Base-by-base conservation (phyloP, 2,888 invertebrate genomes). In the Stegophylla sp. region DNA sequence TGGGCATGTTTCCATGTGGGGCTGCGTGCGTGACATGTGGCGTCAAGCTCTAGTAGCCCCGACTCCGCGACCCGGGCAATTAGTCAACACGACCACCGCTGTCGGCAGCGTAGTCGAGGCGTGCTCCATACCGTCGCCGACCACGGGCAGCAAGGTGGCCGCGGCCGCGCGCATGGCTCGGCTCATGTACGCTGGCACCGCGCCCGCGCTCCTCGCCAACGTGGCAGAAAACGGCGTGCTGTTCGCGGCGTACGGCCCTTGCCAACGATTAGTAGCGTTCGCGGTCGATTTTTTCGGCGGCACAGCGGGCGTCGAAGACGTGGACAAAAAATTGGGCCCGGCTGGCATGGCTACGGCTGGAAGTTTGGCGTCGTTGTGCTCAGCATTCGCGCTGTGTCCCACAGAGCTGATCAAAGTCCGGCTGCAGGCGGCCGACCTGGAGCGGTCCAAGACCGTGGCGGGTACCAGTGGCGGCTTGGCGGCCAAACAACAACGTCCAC, bases 181-280 rank as follows among this genome's bases (percentile, higher is more conserved):
- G 41, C 75, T 75, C 23, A 88, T 96, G 20, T 96, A 96, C 87
- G 95, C 96, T 7, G 99, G 99, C 26, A 97, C 98, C 0, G 88
- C 95, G 12, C 99, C 99, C 13, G 97, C 98, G 0, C 89, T 99
- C 13, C 92, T 92, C 82, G 98, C 99, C 0, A 98, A 98, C 89
- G 93, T 99, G 20, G 96, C 97, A 20, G 99, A 99, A 88, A 99
- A 99, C 87, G 96, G 98, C 0, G 94, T 99, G 3, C 89, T 99
- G 15, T 79, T 79, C 17, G 77, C 77, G 7, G 67, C 77, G 3
- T 67, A 69, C 53, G 67, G 82, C 5, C 45, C 67, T 3, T 75
- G 66, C 12, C 67, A 76, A 41, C 41, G 48, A 9, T 3, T 76
- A 13, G 53, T 82, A 34, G 41, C 67, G 13, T 64, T 26, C 13